Conservation (phyloP, 2,888 invertebrate genomes). For the Cylloceria caligata region DNA sequence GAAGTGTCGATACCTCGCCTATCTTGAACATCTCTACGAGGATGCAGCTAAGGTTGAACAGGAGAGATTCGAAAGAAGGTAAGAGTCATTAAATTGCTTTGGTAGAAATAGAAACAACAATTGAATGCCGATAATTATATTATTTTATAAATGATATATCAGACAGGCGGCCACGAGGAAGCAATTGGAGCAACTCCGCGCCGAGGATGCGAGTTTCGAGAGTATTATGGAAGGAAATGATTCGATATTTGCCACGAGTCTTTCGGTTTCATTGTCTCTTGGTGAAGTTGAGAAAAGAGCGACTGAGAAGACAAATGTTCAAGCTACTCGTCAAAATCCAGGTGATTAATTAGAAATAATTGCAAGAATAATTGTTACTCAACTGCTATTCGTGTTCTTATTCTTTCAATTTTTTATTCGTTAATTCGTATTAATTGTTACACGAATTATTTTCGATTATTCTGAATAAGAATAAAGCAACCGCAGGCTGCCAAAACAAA, state of each 20-base stretch:
- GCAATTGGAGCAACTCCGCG: conserved; percentile 86
- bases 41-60: conserved; percentile 92
- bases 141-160: not conserved
- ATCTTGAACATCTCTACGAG: conserved; percentile 94
- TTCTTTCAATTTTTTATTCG: too few relatives aligned
- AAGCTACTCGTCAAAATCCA: conserved; percentile 71
- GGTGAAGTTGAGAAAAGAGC: conserved; percentile 76
- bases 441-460: too few relatives aligned
- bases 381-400: too few relatives aligned
- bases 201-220: conserved; percentile 86
- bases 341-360: conserved; percentile 63
- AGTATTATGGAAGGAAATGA: conserved; percentile 84
- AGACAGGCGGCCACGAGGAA: conserved; percentile 85
- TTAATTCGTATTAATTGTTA: too few relatives aligned
- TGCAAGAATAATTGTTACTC: too few relatives aligned
- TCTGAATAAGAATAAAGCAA: too few relatives aligned
- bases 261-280: conserved; percentile 79
- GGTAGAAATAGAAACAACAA: not conserved
- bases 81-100: conserved; percentile 1
- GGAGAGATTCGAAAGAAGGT: conserved; percentile 87
- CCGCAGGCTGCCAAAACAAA: too few relatives aligned
- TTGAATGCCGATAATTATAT: not conserved
- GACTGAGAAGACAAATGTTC: conserved; percentile 71
- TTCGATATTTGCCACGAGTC: conserved; percentile 82
- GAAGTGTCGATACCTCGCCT: conserved; percentile 94